Base-by-base conservation (phyloP, 2,888 invertebrate genomes). In the Lagria hirta region DNA sequence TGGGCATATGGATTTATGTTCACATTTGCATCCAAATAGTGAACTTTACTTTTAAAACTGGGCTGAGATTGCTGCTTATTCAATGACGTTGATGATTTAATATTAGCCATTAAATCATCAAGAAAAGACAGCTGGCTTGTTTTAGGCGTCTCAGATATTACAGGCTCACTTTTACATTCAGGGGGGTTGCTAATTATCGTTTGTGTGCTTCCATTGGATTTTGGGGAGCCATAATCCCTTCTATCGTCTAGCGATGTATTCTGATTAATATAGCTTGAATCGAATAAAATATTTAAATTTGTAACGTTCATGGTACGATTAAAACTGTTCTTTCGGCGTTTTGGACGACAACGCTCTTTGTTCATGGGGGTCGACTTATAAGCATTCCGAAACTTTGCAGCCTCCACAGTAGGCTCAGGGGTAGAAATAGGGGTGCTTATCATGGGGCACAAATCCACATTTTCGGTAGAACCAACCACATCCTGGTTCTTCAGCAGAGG, bases 211-310 rank as follows among this genome's bases (percentile, higher is more conserved):
- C 26, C 35, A 13, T 40, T 28, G 12, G 17, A 16, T 20, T 23
- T 26, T 3, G 23, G 30, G 3, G 33, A 18, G 4, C 7, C 6
- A 4, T 8, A 11, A n/a, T 18, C 8, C 12, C 8, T 18, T 16
- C 21, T 32, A 16, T 27, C 30, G 21, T 18, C 22, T n/a, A 30
- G 23, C 15, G 34, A 20, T 5, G 34, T 32, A 8, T 20, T 15
- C 13, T 49, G 45, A 8, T 47, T 45, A 24, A 49, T 45, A 27
- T 38, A 38, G 22, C 55, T 54, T 10, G 55, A 54, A 18, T 61
- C 55, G 41, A 60, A 60, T 14, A 60, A 37, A 14, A 54, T 43
- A 38, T 59, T 59, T 35, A 61, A 48, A 43, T 61, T 60, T 4
- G 61, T 61, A n/a, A 60, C 55, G 33, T 58, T 58, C 18, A 54